Base-by-base conservation (phyloP, 2,888 invertebrate species). In the Hypsopygia costalis region DNA sequence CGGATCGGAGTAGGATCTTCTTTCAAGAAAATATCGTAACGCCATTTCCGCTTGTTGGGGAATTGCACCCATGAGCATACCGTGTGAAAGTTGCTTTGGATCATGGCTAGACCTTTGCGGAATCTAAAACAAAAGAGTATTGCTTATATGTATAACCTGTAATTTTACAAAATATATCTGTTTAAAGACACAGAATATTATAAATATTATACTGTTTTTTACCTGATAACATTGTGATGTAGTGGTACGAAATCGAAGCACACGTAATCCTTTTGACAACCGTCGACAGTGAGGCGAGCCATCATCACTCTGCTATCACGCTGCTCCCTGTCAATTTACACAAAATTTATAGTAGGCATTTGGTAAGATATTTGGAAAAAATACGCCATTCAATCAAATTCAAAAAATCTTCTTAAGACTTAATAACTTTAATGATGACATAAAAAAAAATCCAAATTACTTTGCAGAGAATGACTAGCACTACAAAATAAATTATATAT, bases 21-120 rank as follows among this genome's bases (percentile, higher is more conserved):
- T n/a, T 95, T 94, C 33, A 96, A 82, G 64, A 95, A 94, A 43
- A 97, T 88, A 69, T 97, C 95, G 59, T 97, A 97, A 51, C 94
- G 94, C 97, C 97, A 98, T 45, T 93, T 91, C 45, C 93, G 92
- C 57, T 93, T 91, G 64, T 96, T 96, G 2, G 92, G 92, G 70
- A 98, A 98, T 62, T 97, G 97, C 0, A 97, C 96, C 96, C 97
- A 97, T 0, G 97, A 97, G 62, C 97, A 98, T 0, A 97, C 97
- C 0, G 97, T 97, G 60, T 95, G 94, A 66, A 97, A 98, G 67
- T 96, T 93, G 58, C 96, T 95, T 65, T 93, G 95, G 39, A 97
- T 97, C 55, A 97, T 95, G 1, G 97, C 97, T 36, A 96, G 69
- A 4, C 97, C 97, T 79, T 93, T 94, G 27, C 97, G 91, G 78